Conservation (phyloP, 1,140 invertebrate species). For the Cryptotermes secundus region DNA sequence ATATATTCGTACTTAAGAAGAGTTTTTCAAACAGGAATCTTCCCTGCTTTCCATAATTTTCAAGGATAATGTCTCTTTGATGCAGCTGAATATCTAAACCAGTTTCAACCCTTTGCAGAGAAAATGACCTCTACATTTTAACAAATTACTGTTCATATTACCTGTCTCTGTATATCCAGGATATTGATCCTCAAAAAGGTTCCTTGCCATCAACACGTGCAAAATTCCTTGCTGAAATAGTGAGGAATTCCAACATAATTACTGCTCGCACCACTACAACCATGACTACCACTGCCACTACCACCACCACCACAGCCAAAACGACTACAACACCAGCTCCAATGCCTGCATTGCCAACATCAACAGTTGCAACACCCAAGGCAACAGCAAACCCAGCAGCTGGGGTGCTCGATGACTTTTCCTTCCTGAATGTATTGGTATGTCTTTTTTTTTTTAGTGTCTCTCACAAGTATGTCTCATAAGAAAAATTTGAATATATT, state of each 20-base stretch:
- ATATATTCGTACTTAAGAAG: no score
- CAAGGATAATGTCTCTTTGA: no score
- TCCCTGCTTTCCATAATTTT: no score
- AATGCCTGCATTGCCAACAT: background rate
- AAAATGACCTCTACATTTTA: no score
- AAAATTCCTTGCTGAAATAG: background rate
- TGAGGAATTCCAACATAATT: background rate
- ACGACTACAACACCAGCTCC: background rate
- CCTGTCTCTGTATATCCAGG: background rate
- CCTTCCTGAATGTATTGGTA: slow-evolving; percentile 9
- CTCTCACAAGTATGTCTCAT: no score
- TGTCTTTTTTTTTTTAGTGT: no score
- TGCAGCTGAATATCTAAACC: no score
- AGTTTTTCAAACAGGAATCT: no score
- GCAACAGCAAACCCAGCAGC: background rate
- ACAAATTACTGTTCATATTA: no score
- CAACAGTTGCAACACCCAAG: background rate
- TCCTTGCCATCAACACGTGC: background rate
- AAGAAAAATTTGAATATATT: no score
- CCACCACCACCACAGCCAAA: background rate
- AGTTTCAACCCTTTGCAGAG: no score
- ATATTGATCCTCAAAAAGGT: background rate
- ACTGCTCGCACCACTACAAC: background rate
- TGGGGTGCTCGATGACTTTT: background rate
- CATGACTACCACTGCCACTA: background rate